Percentiles rank a stretch among this genome's conserved stretches.
These are phyloP conservation scores for Sebastes schlegelii DNA, from an alignment of 2,113 vertebrate genomes.

Conservation along the genomic window DNA sequence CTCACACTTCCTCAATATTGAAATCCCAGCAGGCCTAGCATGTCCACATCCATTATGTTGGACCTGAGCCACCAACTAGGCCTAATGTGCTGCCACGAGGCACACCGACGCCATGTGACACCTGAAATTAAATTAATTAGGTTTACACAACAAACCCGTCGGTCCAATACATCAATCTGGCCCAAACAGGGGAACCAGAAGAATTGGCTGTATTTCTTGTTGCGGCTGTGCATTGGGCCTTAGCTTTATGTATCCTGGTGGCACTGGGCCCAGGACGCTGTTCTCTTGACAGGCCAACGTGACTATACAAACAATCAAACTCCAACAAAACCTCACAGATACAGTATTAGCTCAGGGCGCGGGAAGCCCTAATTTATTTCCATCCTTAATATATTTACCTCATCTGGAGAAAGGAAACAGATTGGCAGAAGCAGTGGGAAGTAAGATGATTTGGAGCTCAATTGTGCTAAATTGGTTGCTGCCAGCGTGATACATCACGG, in stretches of 20 bases:
- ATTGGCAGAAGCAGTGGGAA: slow-evolving; percentile 81
- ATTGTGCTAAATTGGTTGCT: slow-evolving; percentile 85
- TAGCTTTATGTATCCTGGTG: slow-evolving; percentile 25
- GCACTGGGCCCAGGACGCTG: slow-evolving; percentile 1
- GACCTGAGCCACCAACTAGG: slow-evolving; percentile 70
- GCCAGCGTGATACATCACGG: slow-evolving; percentile 85
- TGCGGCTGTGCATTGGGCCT: slow-evolving; percentile 13
- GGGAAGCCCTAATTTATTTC: slow-evolving; percentile 78
- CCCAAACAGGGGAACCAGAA: slow-evolving; percentile 52
- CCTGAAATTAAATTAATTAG: slow-evolving; percentile 77
- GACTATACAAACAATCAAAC: slow-evolving; percentile 61
- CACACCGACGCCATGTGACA: slow-evolving; percentile 64
- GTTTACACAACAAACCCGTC: slow-evolving; percentile 68
- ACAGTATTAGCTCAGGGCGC: slow-evolving; percentile 59
- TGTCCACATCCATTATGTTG: slow-evolving; percentile 80
- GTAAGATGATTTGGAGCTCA: slow-evolving; percentile 84
- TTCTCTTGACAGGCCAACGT: slow-evolving; percentile 22
- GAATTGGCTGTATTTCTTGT: slow-evolving; percentile 36
- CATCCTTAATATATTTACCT: slow-evolving; percentile 82
- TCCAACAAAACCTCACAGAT: slow-evolving; percentile 54
- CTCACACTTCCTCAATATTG: slow-evolving; percentile 75
- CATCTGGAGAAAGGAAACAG: slow-evolving; percentile 79
- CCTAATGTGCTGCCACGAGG: slow-evolving; percentile 71
- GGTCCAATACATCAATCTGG: slow-evolving; percentile 64
- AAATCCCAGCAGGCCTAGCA: slow-evolving; percentile 75